phyloP scores from a whole-genome alignment of 35 echinoderm and acorn worm genomes.

The Ophiothrix spiculata region DNA sequence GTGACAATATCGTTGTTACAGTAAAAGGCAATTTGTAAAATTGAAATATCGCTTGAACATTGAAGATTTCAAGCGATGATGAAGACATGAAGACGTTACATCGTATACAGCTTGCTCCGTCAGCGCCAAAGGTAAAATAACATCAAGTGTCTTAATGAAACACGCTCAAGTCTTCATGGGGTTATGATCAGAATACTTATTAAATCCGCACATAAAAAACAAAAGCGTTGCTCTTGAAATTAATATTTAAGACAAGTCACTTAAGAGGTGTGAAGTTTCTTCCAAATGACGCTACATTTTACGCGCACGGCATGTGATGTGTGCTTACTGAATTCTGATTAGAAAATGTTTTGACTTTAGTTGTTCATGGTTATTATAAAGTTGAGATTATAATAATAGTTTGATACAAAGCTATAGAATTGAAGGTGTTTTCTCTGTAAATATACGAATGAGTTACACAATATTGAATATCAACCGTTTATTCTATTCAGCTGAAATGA shows the following conservation, averaged over 20 bases:
- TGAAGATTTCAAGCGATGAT: too few species aligned
- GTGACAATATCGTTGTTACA: neutral
- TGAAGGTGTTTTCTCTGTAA: neutral
- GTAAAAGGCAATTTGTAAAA: neutral
- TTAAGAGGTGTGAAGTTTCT: neutral
- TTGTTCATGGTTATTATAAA: neutral
- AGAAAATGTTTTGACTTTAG: neutral
- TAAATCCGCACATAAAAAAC: neutral
- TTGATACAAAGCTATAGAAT: neutral
- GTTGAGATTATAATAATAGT: neutral
- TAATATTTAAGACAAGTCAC: neutral
- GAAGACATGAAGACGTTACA: too few species aligned
- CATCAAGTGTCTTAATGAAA: neutral
- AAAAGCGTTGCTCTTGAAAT: neutral
- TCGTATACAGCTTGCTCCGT: too few species aligned
- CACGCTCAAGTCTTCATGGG: neutral
- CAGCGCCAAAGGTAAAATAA: slow-evolving; percentile 3
- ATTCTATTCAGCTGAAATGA: neutral
- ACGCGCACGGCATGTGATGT: neutral
- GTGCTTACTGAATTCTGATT: neutral
- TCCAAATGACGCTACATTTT: slow-evolving; percentile 1
- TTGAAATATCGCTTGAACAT: too few species aligned
- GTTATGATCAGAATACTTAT: slow-evolving; percentile 8
- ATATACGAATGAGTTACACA: neutral
- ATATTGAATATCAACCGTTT: neutral